These are phyloP conservation scores for Tachina grossa DNA, from an alignment of 2,888 invertebrate species.

Conservation along the genomic window DNA sequence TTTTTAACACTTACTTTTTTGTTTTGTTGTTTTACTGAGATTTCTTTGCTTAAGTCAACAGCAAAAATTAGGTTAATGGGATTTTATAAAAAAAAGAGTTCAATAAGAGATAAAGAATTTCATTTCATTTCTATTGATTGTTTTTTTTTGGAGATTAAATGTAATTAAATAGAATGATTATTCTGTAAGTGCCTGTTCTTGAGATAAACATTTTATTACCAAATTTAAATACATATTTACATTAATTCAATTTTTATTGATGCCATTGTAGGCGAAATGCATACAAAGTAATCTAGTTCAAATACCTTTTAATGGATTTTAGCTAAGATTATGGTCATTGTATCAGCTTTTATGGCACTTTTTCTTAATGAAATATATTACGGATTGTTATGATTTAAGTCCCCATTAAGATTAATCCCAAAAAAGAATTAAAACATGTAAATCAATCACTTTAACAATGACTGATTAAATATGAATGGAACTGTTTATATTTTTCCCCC, in stretches of 20 bases:
- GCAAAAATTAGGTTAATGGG: conserved; percentile 62
- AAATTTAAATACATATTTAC: background rate
- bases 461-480: background rate
- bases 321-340: background rate
- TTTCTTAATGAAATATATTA: background rate
- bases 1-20: conserved; percentile 4
- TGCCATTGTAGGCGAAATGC: background rate
- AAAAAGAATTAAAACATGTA: conserved; percentile 2
- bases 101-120: conserved; percentile 46
- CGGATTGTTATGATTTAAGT: background rate
- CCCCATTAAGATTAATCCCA: background rate
- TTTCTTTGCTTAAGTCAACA: conserved; percentile 37
- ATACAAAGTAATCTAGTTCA: background rate
- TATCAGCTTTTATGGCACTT: background rate
- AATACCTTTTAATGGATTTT: background rate
- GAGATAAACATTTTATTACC: background rate
- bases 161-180: conserved; percentile 13
- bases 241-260: background rate
- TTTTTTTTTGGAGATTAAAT: conserved; percentile 2
- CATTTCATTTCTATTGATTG: conserved; percentile 24
- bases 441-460: conserved; percentile 11
- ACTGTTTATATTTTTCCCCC: background rate
- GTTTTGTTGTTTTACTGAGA: background rate
- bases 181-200: background rate
- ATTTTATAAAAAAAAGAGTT: conserved; percentile 46